Evolutionary conservation across 92 coral and sea anemone genomes (phyloP), one percentile per base, ranked within the genome.

Genomic region (Epizoanthus scotinus): DNA sequence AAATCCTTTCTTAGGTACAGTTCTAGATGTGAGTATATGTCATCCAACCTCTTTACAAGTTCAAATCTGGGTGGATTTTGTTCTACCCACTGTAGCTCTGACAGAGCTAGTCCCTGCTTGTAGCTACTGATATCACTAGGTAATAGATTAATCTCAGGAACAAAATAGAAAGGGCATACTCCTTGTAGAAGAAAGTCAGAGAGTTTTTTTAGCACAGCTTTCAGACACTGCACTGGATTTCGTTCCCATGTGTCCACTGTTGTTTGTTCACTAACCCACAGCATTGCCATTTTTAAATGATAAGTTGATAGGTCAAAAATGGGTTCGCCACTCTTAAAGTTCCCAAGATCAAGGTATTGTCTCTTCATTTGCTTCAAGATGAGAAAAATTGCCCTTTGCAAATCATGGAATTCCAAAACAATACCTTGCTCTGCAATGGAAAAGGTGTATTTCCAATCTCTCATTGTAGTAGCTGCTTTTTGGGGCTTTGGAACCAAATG

Each of bases 391-490:
- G 78, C 52, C 68, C 63, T 81, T 50, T 81, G 84, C 47, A 81
- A 64, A 81, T 73, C 74, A 50, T 63, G 67, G 53, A 81, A 66
- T 36, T 49, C 57, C 74, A 49, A 74, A 17, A 74, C 84, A 25
- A 81, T 17, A 63, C 78, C 68, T 60, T 81, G 84, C 56, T 81
- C 84, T 65, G 84, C 84, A 64, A 81, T 81, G 40, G 84, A 73
- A 81, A 81, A 81, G n/a, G 84, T 81, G 63, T 81, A 81, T 78
- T 81, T 81, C 84, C 84, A 81, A 60, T 81, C 74, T 62, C 60
- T 65, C 59, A 31, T 67, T 49, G 84, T 64, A 17, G 72, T 63
- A 66, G 74, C 55, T 64, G 47, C 13, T 73, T 81, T 78, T 54
- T 54, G 29, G 28, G 84, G 55, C 67, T 81, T 81, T 67, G 84